A percentile compares a stretch with the other conserved stretches of the same genome.
These are phyloP conservation scores for Orthonevra nobilis DNA, from an alignment of 2,888 invertebrate species.

Conservation along the genomic window DNA sequence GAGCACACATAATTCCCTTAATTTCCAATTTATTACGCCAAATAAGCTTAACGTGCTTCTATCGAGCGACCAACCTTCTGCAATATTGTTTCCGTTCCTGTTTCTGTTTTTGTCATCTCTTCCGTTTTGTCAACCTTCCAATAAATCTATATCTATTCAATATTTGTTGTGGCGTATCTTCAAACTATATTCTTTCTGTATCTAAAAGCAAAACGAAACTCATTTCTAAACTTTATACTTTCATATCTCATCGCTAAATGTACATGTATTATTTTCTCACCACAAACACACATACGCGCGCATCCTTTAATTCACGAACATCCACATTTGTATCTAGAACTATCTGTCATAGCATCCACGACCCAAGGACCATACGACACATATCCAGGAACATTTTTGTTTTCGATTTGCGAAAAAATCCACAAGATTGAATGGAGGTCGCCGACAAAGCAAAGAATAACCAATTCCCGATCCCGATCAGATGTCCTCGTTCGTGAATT, in stretches of 20 bases:
- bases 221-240: slow-evolving; percentile 50
- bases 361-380: slow-evolving; percentile 71
- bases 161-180: background rate
- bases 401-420: slow-evolving; percentile 74
- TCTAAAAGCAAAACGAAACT: slow-evolving; percentile 28
- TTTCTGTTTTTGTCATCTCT: slow-evolving; percentile 6
- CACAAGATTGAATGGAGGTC: slow-evolving; percentile 66
- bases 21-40: slow-evolving; percentile 56
- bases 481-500: slow-evolving; percentile 24
- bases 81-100: slow-evolving; percentile 11
- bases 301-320: too few relatives aligned
- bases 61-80: background rate
- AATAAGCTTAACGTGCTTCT: slow-evolving; percentile 54
- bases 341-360: slow-evolving; percentile 21
- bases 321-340: slow-evolving; percentile 10
- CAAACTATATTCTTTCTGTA: slow-evolving; percentile 2
- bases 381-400: slow-evolving; percentile 73
- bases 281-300: slow-evolving; percentile 5
- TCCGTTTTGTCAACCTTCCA: background rate
- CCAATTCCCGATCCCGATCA: slow-evolving; percentile 40
- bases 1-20: slow-evolving; percentile 55
- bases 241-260: slow-evolving; percentile 39
- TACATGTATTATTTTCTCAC: slow-evolving; percentile 26
- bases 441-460: slow-evolving; percentile 29
- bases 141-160: slow-evolving; percentile 5